phyloP scores from a whole-genome alignment of 2,888 invertebrate species.

The Hecatera dysodea region DNA sequence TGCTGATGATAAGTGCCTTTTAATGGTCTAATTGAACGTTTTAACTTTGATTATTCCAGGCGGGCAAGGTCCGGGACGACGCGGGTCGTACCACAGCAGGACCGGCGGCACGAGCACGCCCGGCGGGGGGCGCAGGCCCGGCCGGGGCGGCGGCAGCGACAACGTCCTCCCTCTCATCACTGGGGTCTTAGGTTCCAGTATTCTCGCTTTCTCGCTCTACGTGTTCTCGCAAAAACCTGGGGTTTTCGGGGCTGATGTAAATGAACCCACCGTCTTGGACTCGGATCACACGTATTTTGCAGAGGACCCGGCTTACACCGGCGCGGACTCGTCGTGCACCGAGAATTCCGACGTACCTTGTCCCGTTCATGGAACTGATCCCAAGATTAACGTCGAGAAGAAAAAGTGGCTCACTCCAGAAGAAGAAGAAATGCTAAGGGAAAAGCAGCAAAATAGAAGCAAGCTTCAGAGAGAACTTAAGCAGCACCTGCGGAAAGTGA shows the following conservation, averaged over 20 bases:
- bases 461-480: constrained; percentile 19
- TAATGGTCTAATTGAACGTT: too few species aligned
- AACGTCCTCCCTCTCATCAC: constrained; percentile 42
- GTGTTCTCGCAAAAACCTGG: constrained; percentile 14
- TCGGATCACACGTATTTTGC: background rate
- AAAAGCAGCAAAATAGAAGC: background rate
- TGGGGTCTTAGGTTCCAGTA: constrained; percentile 48
- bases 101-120: constrained; percentile 1
- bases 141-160: background rate
- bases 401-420: constrained; percentile 28
- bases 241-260: background rate
- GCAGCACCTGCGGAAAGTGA: constrained; percentile 27
- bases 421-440: constrained; percentile 28
- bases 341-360: background rate
- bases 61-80: constrained; percentile 21
- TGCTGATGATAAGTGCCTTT: constrained; percentile 11
- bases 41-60: constrained; percentile 36
- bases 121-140: constrained; percentile 16
- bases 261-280: background rate
- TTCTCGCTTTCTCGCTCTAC: constrained; percentile 47
- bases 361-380: background rate
- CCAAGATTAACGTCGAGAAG: constrained; percentile 16
- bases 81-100: constrained; percentile 25
- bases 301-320: background rate
- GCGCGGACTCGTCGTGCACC: too few species aligned